phyloP scores from a whole-genome alignment of 2,113 vertebrate species.

The zebrafish (Danio rerio) region DNA sequence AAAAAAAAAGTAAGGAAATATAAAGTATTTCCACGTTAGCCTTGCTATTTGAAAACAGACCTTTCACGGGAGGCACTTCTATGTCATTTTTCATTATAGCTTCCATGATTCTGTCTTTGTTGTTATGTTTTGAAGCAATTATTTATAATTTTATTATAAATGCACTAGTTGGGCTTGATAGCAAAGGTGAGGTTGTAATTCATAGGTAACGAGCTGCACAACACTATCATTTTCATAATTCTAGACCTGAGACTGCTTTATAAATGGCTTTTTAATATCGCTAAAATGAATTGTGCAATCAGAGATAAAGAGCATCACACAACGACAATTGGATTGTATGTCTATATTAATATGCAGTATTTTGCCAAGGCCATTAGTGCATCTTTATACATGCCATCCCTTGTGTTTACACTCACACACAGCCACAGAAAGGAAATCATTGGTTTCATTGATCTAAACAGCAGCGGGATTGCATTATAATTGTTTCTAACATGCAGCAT shows the following conservation, averaged over 20 bases:
- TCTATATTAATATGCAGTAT: not conserved
- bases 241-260: not conserved
- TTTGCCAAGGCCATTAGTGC: not conserved
- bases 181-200: constrained; percentile 23
- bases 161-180: not conserved
- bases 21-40: not conserved
- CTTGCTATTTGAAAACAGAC: not conserved
- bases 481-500: not conserved
- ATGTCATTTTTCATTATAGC: not conserved
- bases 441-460: not conserved
- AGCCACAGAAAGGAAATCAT: not conserved
- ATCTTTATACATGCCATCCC: not conserved
- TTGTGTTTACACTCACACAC: not conserved
- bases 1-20: not conserved
- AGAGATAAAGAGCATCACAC: not conserved
- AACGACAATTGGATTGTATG: not conserved
- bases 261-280: constrained; percentile 3
- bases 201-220: not conserved
- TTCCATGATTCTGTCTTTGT: not conserved
- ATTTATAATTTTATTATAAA: not conserved
- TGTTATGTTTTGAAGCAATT: not conserved
- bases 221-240: constrained; percentile 37
- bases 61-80: not conserved
- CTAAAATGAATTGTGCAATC: not conserved
- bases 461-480: not conserved